These are phyloP conservation scores for Leptopilina myrica DNA, from an alignment of 2,888 invertebrate genomes.

Conservation along the genomic window DNA sequence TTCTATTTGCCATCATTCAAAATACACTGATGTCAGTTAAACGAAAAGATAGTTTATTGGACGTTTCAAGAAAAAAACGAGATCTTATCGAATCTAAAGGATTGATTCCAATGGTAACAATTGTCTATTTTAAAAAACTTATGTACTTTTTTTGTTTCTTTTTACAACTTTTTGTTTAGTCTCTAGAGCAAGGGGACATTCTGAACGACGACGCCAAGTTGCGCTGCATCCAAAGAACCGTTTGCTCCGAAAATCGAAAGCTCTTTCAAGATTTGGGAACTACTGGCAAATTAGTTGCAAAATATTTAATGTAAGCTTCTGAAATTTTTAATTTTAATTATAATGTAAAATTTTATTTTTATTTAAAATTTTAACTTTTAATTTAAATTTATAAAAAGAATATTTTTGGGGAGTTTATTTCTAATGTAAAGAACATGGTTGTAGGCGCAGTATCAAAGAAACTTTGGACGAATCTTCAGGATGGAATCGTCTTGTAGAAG, in stretches of 20 bases:
- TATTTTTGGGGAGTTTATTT: neutral
- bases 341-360: too few species aligned
- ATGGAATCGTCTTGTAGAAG: conserved; percentile 71
- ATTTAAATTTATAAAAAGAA: too few species aligned
- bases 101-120: conserved; percentile 61
- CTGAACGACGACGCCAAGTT: conserved; percentile 69
- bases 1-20: conserved; percentile 73
- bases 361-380: too few species aligned
- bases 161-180: conserved; percentile 55
- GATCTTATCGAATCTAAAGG: conserved; percentile 60
- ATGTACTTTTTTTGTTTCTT: too few species aligned
- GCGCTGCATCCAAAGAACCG: conserved; percentile 71
- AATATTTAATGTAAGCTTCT: conserved; percentile 70
- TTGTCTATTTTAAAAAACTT: neutral
- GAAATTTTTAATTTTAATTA: neutral
- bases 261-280: conserved; percentile 66
- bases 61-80: conserved; percentile 68
- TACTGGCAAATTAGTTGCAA: conserved; percentile 66
- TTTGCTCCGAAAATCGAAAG: conserved; percentile 70
- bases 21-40: conserved; percentile 69
- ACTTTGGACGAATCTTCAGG: conserved; percentile 65
- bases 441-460: conserved; percentile 63
- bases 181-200: conserved; percentile 67
- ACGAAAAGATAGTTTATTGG: conserved; percentile 67
- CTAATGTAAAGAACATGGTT: conserved; percentile 30